Evolutionary conservation across 2,888 invertebrate genomes (phyloP), one percentile per base, ranked within the genome.

Genomic region (Drosophila recens): DNA sequence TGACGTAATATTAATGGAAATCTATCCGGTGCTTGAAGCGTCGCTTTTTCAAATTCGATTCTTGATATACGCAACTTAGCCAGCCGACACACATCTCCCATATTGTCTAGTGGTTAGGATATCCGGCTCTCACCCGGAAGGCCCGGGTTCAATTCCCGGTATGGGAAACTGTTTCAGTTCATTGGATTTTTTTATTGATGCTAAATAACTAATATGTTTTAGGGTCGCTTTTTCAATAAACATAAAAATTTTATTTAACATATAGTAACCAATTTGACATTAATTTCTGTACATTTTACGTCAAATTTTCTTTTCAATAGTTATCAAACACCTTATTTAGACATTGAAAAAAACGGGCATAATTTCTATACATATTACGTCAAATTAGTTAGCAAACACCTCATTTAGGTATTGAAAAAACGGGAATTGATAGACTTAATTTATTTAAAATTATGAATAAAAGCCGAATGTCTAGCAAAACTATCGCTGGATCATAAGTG

Each of bases 61-160:
- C 9, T 36, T 36, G 1, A 51, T 20, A 51, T 36, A 36, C 13
- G 9, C 5, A 23, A 36, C n/a, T 51, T n/a, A 9, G 51, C 36
- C 3, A 4, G 6, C 2, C 0, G 0, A 4, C 13, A 5, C 6
- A 9, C 23, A 57, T 13, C 27, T 92, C 91, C 92, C 92, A 91
- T 92, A 92, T 92, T 90, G 92, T 92, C 92, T 92, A 92, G 92
- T 92, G 92, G 93, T 90, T 92, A 92, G 92, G 92, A 92, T 92
- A 92, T 90, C 92, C 90, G 92, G 93, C 93, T 92, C 90, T 92
- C 92, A 92, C 92, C 92, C 92, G 90, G 92, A 90, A 92, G 92
- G 95, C 96, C 95, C 96, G 95, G 96, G 96, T 96, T 96, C 96
- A 95, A 96, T 96, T 96, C 95, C 96, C 96, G 96, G 96, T 96